phyloP scores from a whole-genome alignment of 2,888 invertebrate genomes.

The Nemurella pictetii region DNA sequence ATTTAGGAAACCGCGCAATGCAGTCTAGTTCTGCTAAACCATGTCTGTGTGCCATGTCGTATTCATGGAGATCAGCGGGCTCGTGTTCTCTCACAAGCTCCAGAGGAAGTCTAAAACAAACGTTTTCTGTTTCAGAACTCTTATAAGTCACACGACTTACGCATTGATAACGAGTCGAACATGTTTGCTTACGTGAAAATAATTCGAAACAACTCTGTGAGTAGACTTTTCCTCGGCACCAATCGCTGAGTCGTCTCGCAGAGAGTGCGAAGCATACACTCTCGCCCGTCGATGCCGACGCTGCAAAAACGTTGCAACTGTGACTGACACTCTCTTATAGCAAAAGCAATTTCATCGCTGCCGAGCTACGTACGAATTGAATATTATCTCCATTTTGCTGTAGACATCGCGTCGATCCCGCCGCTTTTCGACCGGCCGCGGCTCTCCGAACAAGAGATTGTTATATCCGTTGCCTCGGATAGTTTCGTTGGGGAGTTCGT shows the following conservation, averaged over 20 bases:
- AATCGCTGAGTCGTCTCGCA: conserved; percentile 60
- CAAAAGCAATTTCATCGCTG: neutral
- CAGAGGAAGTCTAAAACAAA: neutral
- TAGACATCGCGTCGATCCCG: conserved; percentile 70
- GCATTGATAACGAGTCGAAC: no score
- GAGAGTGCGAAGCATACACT: conserved; percentile 70
- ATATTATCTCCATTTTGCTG: conserved; percentile 66
- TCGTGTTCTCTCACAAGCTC: neutral
- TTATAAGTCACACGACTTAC: no score
- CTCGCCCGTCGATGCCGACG: conserved; percentile 73
- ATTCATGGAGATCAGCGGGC: neutral
- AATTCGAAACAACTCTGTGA: neutral
- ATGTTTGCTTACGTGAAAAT: conserved; percentile 24
- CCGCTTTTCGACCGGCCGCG: conserved; percentile 56
- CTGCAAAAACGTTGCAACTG: conserved; percentile 58
- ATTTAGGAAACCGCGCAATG: neutral
- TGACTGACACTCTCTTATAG: neutral
- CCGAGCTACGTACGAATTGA: conserved; percentile 65
- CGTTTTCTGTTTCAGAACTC: neutral
- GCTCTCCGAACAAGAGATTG: neutral
- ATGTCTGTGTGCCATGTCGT: neutral
- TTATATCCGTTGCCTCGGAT: neutral
- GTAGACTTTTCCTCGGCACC: conserved; percentile 1
- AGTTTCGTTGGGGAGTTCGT: conserved; percentile 55
- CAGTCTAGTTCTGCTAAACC: neutral